phyloP scores from a whole-genome alignment of 2,113 vertebrate species.

The Laticauda laticaudata region DNA sequence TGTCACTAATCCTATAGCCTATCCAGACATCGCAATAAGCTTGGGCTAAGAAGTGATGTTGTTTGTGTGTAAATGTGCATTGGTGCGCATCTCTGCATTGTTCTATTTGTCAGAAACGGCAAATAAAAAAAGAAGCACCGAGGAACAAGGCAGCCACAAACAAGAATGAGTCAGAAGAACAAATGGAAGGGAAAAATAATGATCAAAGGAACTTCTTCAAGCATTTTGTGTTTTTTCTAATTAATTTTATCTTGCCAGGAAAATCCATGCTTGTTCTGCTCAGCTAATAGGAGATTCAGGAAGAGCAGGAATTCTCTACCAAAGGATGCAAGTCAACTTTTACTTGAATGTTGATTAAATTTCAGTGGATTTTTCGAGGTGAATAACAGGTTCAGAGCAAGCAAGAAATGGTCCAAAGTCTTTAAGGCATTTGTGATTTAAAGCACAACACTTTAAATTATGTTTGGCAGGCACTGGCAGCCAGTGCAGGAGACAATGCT shows the following conservation, averaged over 20 bases:
- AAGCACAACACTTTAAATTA: not conserved
- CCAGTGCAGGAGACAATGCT: not conserved
- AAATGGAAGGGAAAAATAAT: not conserved
- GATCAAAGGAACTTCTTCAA: not conserved
- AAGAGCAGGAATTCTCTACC: not conserved
- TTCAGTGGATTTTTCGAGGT: not conserved
- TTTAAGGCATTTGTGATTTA: not conserved
- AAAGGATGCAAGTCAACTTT: not conserved
- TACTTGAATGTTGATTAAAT: not conserved
- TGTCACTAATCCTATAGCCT: not conserved
- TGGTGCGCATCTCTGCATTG: not conserved
- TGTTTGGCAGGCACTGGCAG: not conserved
- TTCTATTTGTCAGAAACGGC: not conserved
- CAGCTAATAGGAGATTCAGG: not conserved
- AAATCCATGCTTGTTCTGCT: not conserved
- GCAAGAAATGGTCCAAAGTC: not conserved
- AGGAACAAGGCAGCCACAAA: not conserved
- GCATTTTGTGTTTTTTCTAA: not conserved
- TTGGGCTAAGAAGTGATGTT: not conserved
- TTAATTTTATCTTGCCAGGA: not conserved
- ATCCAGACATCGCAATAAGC: not conserved
- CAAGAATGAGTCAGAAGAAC: not conserved
- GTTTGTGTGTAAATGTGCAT: not conserved
- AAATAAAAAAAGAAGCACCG: not conserved
- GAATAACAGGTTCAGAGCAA: not conserved